phyloP scores from a whole-genome alignment of 2,113 vertebrate genomes.

The Caracal caracal region DNA sequence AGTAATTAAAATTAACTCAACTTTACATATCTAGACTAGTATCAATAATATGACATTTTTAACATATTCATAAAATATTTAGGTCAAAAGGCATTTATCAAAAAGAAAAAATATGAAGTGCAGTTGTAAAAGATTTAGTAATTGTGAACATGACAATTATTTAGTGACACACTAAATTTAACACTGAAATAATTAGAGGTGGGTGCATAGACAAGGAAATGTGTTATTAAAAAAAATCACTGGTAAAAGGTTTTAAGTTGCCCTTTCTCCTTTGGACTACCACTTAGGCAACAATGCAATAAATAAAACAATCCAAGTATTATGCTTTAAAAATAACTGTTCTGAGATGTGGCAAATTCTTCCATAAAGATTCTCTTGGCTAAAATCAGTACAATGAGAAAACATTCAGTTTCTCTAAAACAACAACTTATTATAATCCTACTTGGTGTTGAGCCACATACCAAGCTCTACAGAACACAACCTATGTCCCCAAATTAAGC shows the following conservation, averaged over 20 bases:
- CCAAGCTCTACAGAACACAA: slow-evolving; percentile 37
- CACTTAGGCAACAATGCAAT: background rate
- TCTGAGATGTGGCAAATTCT: background rate
- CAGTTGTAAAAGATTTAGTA: slow-evolving; percentile 23
- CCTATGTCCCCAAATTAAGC: slow-evolving; percentile 23
- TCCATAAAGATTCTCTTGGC: slow-evolving; percentile 2
- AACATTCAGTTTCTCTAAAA: slow-evolving; percentile 28
- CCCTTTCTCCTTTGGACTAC: background rate
- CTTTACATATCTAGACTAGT: background rate
- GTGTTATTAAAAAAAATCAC: background rate
- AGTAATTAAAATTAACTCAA: background rate
- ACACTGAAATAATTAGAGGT: background rate
- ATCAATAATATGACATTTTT: background rate
- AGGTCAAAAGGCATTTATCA: background rate
- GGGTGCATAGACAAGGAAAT: background rate
- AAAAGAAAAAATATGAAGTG: background rate
- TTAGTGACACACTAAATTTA: background rate
- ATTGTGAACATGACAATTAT: background rate
- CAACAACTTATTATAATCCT: slow-evolving; percentile 45
- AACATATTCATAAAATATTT: slow-evolving; percentile 13
- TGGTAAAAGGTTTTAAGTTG: background rate
- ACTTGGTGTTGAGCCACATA: background rate
- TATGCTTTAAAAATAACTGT: background rate
- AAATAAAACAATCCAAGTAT: background rate
- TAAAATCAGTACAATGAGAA: slow-evolving; percentile 40